phyloP scores from a whole-genome alignment of 2,797 vertebrate genomes.

The Tragelaphus oryx region DNA sequence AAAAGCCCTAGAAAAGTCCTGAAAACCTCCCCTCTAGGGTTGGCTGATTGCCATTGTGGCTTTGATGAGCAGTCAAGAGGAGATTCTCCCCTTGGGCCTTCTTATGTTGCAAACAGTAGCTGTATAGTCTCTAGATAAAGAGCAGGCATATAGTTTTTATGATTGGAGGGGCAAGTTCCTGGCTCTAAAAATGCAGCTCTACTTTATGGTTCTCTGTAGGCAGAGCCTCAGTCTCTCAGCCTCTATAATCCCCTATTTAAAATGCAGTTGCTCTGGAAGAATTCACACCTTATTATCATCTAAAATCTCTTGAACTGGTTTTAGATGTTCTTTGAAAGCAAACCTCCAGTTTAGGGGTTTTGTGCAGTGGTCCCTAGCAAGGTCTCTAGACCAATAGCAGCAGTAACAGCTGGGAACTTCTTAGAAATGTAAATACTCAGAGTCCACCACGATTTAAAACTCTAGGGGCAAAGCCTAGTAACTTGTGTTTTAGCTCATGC shows the following conservation, averaged over 20 bases:
- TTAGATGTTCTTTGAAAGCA: constrained; percentile 15
- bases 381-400: background rate
- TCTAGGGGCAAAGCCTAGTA: background rate
- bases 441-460: background rate
- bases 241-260: constrained; percentile 18
- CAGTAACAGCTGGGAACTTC: background rate
- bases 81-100: background rate
- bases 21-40: background rate
- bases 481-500: background rate
- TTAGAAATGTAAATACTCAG: background rate
- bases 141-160: background rate
- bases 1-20: background rate
- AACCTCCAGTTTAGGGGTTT: background rate
- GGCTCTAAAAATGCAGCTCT: background rate
- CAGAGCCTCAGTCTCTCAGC: background rate
- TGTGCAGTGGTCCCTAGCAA: background rate
- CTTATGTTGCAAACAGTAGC: background rate
- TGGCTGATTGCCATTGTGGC: background rate
- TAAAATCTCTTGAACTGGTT: constrained; percentile 26
- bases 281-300: constrained; percentile 8
- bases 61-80: background rate
- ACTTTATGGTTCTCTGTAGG: background rate
- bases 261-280: constrained; percentile 29
- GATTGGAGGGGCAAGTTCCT: background rate
- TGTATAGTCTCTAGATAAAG: background rate